These are phyloP conservation scores for Yoshiicerus persimilis DNA, from an alignment of 1,140 invertebrate species.

Conservation along the genomic window DNA sequence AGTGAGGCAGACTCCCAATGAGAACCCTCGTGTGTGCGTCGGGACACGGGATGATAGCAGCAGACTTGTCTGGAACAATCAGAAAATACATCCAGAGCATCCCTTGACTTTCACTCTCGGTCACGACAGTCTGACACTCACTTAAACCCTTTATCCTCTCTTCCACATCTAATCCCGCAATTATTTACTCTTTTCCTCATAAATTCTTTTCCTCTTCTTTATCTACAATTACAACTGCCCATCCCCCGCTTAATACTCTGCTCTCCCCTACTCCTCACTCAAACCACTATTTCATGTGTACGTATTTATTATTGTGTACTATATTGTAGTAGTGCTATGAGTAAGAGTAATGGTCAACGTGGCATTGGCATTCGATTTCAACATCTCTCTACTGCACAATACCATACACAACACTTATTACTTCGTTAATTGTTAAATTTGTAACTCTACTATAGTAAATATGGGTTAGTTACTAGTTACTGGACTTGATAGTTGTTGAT, in stretches of 20 bases:
- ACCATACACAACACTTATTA: not conserved
- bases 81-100: too few species aligned
- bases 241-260: not conserved
- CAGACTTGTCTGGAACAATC: too few species aligned
- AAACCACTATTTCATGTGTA: too few species aligned
- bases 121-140: too few species aligned
- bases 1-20: not conserved
- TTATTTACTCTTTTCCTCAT: slow-evolving; percentile 1
- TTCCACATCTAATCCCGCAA: not conserved
- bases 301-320: too few species aligned
- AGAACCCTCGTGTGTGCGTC: not conserved
- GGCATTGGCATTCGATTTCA: not conserved
- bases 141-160: not conserved
- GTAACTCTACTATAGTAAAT: too few species aligned
- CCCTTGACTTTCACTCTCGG: too few species aligned
- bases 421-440: too few species aligned
- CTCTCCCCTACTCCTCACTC: not conserved
- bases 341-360: not conserved
- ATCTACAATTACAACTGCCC: not conserved
- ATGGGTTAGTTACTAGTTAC: too few species aligned
- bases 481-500: too few species aligned
- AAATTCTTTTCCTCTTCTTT: not conserved
- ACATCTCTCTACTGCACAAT: not conserved
- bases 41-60: not conserved
- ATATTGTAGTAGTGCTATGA: too few species aligned